Base-by-base conservation (phyloP, 2,113 vertebrate species). In the Dinomys branickii region DNA sequence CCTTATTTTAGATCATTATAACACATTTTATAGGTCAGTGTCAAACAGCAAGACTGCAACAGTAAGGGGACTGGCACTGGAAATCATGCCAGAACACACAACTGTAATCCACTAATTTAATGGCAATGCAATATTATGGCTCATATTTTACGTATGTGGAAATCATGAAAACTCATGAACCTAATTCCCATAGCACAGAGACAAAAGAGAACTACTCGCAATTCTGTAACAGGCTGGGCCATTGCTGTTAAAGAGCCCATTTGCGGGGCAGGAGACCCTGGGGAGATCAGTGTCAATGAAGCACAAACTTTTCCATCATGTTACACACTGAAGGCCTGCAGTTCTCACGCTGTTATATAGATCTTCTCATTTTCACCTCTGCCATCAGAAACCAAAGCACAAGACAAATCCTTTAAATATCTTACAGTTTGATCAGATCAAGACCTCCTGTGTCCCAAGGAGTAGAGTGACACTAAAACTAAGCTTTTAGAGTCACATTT, bases 1-100 rank as follows among this genome's bases (percentile, higher is more conserved):
- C 86, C 88, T 97, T 95, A 89, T 93, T 97, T 96, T 89, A 80
- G 94, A 96, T 95, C 75, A 90, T 96, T 97, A 91, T 91, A 91
- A 94, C 84, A 96, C 61, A 75, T 97, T 97, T 97, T 96, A 96
- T 95, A 96, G 83, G 95, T 96, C 73, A 81, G 58, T 71, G 87
- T 97, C 94, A 96, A 97, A 90, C 59, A 96, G 88, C 59, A 87
- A 94, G 91, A 33, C 78, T 90, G 88, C 91, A 84, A n/a, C 89
- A 91, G 61, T 69, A 20, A 47, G 30, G 52, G 78, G 67, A 88
- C 91, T 38, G 7, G 41, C 17, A 24, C 80, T 86, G 88, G 69
- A 94, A 97, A 44, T n/a, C 82, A 44, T 54, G 75, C 97, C 97
- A 95, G 93, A 85, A 65, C 47, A 75, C 80, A 91, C 67, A 94